Conservation (phyloP, 2,797 vertebrate species). For the Crocidura indochinensis region DNA sequence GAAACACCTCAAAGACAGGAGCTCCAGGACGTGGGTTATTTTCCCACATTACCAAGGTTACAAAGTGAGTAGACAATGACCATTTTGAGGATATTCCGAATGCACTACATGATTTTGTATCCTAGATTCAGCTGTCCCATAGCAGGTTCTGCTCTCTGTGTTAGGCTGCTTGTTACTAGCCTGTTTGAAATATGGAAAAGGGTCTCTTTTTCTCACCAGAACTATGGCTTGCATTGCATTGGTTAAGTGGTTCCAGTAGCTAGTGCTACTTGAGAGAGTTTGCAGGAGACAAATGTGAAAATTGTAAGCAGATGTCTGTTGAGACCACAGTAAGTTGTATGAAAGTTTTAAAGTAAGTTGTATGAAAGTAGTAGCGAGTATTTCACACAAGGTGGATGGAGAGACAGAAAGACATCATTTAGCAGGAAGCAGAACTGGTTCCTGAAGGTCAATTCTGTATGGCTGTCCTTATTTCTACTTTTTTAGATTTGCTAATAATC, state of each 20-base stretch:
- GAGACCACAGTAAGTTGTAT: constrained; percentile 6
- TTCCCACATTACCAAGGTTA: too few relatives aligned
- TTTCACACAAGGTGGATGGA: constrained; percentile 34
- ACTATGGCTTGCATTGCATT: background rate
- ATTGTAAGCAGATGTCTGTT: constrained; percentile 40
- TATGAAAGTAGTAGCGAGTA: background rate
- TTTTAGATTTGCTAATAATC: constrained; percentile 30
- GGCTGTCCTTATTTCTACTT: constrained; percentile 47
- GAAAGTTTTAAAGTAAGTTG: background rate
- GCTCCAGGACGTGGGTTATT: too few relatives aligned
- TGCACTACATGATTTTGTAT: too few relatives aligned
- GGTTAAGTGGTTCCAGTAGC: constrained; percentile 36
- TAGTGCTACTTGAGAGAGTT: constrained; percentile 51
- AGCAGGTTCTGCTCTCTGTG: too few relatives aligned
- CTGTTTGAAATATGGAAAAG: too few relatives aligned
- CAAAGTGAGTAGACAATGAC: too few relatives aligned
- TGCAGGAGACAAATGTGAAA: constrained; percentile 40
- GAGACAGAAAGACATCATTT: constrained; percentile 6
- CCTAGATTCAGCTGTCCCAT: too few relatives aligned
- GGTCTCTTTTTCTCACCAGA: background rate
- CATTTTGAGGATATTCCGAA: too few relatives aligned
- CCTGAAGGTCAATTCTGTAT: constrained; percentile 29
- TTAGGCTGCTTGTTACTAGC: too few relatives aligned
- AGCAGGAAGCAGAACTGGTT: constrained; percentile 8
- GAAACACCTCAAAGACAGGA: too few relatives aligned